Evolutionary conservation across 2,888 invertebrate species (phyloP).

Genomic region (Phyto melanocephala): DNA sequence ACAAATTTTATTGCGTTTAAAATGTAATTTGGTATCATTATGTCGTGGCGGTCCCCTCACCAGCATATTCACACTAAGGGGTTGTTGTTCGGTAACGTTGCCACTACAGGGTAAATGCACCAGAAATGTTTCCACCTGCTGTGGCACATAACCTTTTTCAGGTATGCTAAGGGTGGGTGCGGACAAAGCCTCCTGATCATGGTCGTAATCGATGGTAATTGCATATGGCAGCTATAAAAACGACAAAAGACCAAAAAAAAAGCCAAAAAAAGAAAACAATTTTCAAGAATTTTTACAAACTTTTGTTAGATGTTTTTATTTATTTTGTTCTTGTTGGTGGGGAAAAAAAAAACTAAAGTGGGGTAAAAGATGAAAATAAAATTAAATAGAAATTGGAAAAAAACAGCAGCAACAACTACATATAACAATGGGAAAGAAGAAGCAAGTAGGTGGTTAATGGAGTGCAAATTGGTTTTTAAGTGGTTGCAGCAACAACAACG

Average conservation of each 20-base stretch:
- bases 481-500: constrained; percentile 56
- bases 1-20: constrained; percentile 93
- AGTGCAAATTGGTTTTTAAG: constrained; percentile 71
- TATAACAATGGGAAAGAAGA: not conserved
- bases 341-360: not conserved
- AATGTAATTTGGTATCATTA: constrained; percentile 86
- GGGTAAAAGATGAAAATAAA: constrained; percentile 6
- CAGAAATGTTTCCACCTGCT: constrained; percentile 87
- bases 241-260: not conserved
- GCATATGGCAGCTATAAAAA: constrained; percentile 77
- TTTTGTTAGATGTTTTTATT: not conserved
- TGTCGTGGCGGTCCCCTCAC: constrained; percentile 87
- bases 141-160: constrained; percentile 88
- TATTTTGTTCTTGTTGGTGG: not conserved
- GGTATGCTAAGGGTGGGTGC: constrained; percentile 91
- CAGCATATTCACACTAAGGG: constrained; percentile 89
- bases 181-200: constrained; percentile 86
- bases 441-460: constrained; percentile 69
- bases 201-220: constrained; percentile 80
- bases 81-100: constrained; percentile 88
- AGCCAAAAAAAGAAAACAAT: not conserved
- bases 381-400: constrained; percentile 4
- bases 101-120: constrained; percentile 92
- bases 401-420: not conserved
- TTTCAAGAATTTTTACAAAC: not conserved